phyloP scores from a whole-genome alignment of 2,797 vertebrate genomes.

The Hoplostethus mediterraneus region DNA sequence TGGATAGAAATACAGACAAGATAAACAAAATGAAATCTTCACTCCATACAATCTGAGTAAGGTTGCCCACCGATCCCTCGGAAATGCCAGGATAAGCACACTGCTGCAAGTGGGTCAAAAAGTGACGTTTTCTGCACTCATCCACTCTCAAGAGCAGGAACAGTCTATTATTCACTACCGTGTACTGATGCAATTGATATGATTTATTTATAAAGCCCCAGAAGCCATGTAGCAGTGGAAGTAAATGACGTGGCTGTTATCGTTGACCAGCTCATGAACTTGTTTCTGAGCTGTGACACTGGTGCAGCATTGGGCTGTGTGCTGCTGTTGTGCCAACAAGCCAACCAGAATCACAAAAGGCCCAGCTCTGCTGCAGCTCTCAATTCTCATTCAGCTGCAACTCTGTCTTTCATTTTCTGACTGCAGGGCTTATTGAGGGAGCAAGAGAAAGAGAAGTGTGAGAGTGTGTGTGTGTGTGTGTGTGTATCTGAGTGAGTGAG shows the following conservation, averaged over 20 bases:
- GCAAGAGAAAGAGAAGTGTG: not conserved
- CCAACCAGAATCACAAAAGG: constrained; percentile 2
- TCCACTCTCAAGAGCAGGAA: not conserved
- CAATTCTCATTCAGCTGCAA: constrained; percentile 26
- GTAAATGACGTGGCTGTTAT: constrained; percentile 35
- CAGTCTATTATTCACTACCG: constrained; percentile 41
- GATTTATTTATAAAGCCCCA: constrained; percentile 58
- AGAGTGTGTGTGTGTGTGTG: not conserved
- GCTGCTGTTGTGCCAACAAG: too few species aligned
- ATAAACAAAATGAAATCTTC: constrained; percentile 51
- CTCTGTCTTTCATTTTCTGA: constrained; percentile 32
- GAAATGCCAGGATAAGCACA: not conserved
- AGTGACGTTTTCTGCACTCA: constrained; percentile 8
- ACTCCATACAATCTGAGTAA: constrained; percentile 25
- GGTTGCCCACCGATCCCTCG: not conserved
- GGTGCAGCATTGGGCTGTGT: not conserved
- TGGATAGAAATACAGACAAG: constrained; percentile 50
- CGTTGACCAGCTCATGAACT: constrained; percentile 59
- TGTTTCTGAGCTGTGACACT: constrained; percentile 29
- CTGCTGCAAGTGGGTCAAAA: constrained; percentile 4
- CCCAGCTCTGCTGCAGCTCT: constrained; percentile 29
- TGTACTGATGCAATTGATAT: constrained; percentile 56
- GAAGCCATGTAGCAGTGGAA: constrained; percentile 39
- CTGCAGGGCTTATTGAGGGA: constrained; percentile 1
- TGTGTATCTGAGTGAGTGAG: constrained; percentile 1